Base-by-base conservation (phyloP, 2,113 vertebrate genomes). In the Marcusenius ussheri region DNA sequence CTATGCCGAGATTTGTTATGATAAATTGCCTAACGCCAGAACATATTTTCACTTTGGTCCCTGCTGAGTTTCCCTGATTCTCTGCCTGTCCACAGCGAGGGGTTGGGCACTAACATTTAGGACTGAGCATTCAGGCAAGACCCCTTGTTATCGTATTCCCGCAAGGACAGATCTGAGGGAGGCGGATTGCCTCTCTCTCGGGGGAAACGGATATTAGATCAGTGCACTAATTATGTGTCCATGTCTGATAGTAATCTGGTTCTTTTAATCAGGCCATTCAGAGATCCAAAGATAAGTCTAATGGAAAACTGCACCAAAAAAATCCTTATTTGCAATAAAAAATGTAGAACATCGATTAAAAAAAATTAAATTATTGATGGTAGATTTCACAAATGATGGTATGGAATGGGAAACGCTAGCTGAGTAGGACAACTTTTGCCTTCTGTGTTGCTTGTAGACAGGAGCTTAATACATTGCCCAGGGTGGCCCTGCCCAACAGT, bases 321-420 rank as follows among this genome's bases (percentile, higher is more conserved):
- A 45, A 86, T 45, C 47, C 45, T 86, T 47, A 86, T 86, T 86
- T 86, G 83, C 47, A 86, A 86, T 86, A 86, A 86, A 85, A 80
- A 86, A 86, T 50, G 83, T 86, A 47, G 45, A 86, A 47, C 45
- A 86, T 86, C n/a, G 21, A 24, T 46, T n/a, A 6, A 83, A 84
- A 47, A 21, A 21, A 46, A 24, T 39, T 17, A 77, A 80, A 80
- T 80, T 80, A 80, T 80, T 80, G 74, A 80, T 80, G 74, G 31
- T 35, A 80, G 74, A 17, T 80, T 74, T 77, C 70, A 77, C 31
- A 77, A 39, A 35, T 35, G 27, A 77, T 77, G 31, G 27, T 6
- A 77, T 80, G 74, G 35, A 80, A 80, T 77, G 70, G 70, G 70
- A 77, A 35, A 35, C 31, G 6, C 17, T 42, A 35, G 35, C 70